phyloP scores from a whole-genome alignment of 2,113 vertebrate species.

The Pelobates fuscus region DNA sequence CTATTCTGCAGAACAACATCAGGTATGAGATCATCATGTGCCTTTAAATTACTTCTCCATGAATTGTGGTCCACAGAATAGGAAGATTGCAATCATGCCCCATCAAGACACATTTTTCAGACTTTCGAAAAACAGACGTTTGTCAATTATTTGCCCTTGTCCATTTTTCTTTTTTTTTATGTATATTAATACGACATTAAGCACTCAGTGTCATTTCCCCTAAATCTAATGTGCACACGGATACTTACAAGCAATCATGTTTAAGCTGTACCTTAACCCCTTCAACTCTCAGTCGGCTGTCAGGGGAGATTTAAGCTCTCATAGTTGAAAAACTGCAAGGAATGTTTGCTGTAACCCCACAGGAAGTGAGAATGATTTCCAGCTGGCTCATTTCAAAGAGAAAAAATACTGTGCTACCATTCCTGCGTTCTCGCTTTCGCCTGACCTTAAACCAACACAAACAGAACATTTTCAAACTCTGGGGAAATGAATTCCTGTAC shows the following conservation, averaged over 20 bases:
- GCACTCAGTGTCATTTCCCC: no score
- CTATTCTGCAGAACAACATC: no score
- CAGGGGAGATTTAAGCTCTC: background rate
- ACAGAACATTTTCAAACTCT: background rate
- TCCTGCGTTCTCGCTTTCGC: conserved; percentile 24
- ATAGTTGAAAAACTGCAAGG: conserved; percentile 5
- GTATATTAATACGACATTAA: no score
- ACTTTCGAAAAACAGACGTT: no score
- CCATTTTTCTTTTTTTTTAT: no score
- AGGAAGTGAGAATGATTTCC: conserved; percentile 39
- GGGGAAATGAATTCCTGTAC: background rate
- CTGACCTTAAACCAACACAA: conserved; percentile 20
- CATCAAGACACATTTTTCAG: no score
- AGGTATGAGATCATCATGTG: no score
- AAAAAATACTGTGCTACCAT: background rate
- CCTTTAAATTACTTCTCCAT: no score
- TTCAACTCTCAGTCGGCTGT: background rate
- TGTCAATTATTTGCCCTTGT: no score
- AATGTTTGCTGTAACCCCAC: conserved; percentile 27
- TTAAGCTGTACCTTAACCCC: conserved; percentile 3
- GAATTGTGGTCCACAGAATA: no score
- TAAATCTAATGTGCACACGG: background rate
- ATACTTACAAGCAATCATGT: background rate
- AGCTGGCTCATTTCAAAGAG: conserved; percentile 27
- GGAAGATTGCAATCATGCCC: no score